These are phyloP conservation scores for Micropterix aruncella DNA, from an alignment of 2,888 invertebrate species.

Conservation along the genomic window DNA sequence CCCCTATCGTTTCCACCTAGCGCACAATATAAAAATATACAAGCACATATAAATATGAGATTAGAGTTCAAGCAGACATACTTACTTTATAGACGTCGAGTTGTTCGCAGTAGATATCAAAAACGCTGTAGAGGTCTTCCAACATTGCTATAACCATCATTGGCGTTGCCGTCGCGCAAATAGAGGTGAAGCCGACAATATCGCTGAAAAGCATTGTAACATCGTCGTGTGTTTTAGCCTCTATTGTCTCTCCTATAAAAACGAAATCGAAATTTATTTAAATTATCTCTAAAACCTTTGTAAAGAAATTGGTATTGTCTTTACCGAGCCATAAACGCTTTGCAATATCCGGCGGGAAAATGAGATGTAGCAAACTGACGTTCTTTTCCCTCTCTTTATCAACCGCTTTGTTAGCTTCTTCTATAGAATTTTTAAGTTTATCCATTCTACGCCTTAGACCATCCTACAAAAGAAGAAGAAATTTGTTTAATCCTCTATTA, in stretches of 20 bases:
- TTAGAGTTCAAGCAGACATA: neutral
- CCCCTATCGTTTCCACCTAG: constrained; percentile 91
- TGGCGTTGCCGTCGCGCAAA: constrained; percentile 88
- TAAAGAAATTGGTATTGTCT: no score
- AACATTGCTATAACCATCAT: constrained; percentile 95
- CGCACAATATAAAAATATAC: neutral
- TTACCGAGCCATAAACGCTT: constrained; percentile 86
- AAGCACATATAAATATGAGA: neutral
- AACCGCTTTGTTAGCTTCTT: constrained; percentile 84
- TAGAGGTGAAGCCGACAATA: constrained; percentile 92
- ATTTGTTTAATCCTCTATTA: no score
- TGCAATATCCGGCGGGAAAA: constrained; percentile 91
- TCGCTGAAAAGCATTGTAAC: constrained; percentile 95
- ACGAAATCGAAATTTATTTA: no score
- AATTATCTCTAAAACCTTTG: no score
- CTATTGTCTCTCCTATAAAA: constrained; percentile 85
- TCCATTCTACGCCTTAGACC: constrained; percentile 86
- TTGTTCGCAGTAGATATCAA: constrained; percentile 83
- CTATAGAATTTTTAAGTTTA: constrained; percentile 84
- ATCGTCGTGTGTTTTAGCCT: constrained; percentile 84
- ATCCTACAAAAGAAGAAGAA: constrained; percentile 52
- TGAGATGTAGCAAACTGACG: constrained; percentile 82
- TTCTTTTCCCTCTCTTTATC: constrained; percentile 90
- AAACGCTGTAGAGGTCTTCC: constrained; percentile 83
- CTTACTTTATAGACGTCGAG: constrained; percentile 88